phyloP scores from a whole-genome alignment of 1,140 invertebrate species.

The Hesperophylax magnus region DNA sequence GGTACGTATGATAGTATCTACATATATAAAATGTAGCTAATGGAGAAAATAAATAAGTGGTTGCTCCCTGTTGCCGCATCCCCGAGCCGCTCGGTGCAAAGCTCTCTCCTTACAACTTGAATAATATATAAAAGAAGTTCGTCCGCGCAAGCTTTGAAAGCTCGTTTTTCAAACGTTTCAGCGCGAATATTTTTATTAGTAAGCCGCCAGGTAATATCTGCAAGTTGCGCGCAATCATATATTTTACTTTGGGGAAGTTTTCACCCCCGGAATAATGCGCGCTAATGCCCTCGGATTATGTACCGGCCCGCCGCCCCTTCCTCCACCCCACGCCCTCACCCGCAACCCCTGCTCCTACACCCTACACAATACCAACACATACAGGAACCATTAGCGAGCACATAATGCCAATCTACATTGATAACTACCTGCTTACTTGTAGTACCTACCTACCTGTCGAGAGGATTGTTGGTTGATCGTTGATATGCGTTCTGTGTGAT shows the following conservation, averaged over 20 bases:
- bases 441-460: no score
- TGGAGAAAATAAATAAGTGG: no score
- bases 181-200: constrained; percentile 57
- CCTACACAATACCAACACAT: constrained; percentile 2
- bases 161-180: constrained; percentile 59
- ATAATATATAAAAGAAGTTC: constrained; percentile 59
- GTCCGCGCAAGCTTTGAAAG: constrained; percentile 56
- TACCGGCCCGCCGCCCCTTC: neutral
- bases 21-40: no score
- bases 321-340: neutral
- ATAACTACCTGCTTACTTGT: no score
- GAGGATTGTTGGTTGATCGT: no score
- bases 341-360: neutral
- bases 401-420: no score
- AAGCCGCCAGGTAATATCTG: constrained; percentile 51
- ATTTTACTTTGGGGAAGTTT: constrained; percentile 53
- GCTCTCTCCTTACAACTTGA: constrained; percentile 55
- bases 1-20: no score
- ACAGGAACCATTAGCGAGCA: neutral
- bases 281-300: constrained; percentile 54
- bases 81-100: constrained; percentile 51
- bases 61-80: neutral
- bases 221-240: constrained; percentile 51
- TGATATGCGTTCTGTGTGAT: no score
- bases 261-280: constrained; percentile 52